Evolutionary conservation across 2,113 vertebrate species (phyloP), one percentile per base, ranked within the genome.

Genomic region (Pardalotus punctatus): DNA sequence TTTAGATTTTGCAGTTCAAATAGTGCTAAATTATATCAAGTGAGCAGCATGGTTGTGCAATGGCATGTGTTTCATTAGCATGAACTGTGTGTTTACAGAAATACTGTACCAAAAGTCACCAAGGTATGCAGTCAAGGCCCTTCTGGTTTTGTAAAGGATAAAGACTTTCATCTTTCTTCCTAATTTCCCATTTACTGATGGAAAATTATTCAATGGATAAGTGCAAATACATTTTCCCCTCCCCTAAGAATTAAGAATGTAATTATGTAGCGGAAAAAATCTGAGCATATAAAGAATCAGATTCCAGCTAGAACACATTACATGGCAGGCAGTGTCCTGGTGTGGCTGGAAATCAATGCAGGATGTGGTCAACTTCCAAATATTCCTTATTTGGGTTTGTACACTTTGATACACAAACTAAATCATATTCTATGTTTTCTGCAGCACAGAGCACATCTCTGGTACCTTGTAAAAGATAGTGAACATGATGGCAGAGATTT

Each of bases 191-290:
- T 92, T 96, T 97, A 93, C 71, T 42, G 91, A 50, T 71, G 45
- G 72, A 83, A 92, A 96, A 90, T 86, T 85, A 80, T 92, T 92
- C 81, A 81, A 67, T 72, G 16, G 38, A 31, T 71, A 72, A 64
- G 47, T 81, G 76, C 70, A 94, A 93, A 90, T 93, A 69, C 24
- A 62, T 64, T 88, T 72, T 94, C 58, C 71, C 20, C 8, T 13
- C 38, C 7, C 4, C 43, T 36, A 93, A 83, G 74, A 95, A 76
- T 82, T 92, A 94, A 93, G 45, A 95, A 61, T 90, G 54, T 93
- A 96, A 92, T 97, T 95, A 95, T 84, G 70, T 73, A 94, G 70
- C 91, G 96, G 87, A 86, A 89, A 95, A 95, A 86, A 73, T 54
- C 66, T 72, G 45, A 91, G 47, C 24, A 14, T 61, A 69, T 61